Evolutionary conservation across 2,113 vertebrate genomes (phyloP).

Genomic region (Larimichthys polyactis): DNA sequence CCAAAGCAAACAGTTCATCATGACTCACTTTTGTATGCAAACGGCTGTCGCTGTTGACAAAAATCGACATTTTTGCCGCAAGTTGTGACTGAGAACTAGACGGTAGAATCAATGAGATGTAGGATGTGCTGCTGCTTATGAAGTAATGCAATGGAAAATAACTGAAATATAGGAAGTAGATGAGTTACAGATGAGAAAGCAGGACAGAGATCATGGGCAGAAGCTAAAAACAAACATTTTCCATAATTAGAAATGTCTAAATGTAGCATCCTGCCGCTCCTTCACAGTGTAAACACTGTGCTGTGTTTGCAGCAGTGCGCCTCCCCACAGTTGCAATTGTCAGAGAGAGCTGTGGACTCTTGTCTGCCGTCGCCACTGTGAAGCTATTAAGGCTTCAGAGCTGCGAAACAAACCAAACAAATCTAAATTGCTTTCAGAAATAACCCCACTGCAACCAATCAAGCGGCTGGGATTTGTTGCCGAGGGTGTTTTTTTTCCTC

Average conservation of each 20-base stretch:
- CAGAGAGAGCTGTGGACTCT: background rate
- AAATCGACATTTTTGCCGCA: background rate
- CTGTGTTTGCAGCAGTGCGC: background rate
- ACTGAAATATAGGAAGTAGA: background rate
- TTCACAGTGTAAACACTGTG: background rate
- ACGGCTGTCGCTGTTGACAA: background rate
- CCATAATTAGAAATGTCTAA: background rate
- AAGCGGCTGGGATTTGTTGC: slow-evolving; percentile 49
- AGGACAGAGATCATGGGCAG: slow-evolving; percentile 1
- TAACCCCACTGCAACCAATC: slow-evolving; percentile 59
- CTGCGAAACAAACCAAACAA: slow-evolving; percentile 35
- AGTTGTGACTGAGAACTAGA: background rate
- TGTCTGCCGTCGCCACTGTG: background rate
- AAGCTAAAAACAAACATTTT: background rate
- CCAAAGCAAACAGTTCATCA: slow-evolving; percentile 9
- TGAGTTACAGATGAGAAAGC: slow-evolving; percentile 11
- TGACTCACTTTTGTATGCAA: background rate
- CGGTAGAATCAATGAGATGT: slow-evolving; percentile 19
- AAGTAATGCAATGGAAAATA: slow-evolving; percentile 5
- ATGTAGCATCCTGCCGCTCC: background rate
- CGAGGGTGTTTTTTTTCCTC: slow-evolving; percentile 43
- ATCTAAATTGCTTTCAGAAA: slow-evolving; percentile 34
- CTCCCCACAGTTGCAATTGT: background rate
- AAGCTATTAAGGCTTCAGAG: slow-evolving; percentile 5
- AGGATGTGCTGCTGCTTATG: background rate